Conservation (phyloP, 2,888 invertebrate genomes). For the Sicus ferrugineus region DNA sequence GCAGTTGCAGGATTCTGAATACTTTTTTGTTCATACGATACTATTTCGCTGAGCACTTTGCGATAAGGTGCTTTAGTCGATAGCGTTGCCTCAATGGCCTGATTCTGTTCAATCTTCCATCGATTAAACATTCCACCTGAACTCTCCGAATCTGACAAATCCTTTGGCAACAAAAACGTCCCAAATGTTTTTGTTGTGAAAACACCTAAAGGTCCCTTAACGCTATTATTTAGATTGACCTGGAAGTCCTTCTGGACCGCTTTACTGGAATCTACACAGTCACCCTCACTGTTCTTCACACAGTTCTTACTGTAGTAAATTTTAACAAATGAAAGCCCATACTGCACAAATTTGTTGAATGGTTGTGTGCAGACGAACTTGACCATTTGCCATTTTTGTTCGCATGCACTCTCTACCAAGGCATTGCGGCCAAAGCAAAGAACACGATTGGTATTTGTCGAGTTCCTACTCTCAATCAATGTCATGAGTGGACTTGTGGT, state of each 20-base stretch:
- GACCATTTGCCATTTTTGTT: slow-evolving; percentile 82
- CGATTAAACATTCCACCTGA: slow-evolving; percentile 53
- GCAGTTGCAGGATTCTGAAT: slow-evolving; percentile 10
- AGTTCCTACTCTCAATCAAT: slow-evolving; percentile 76
- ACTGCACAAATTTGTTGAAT: slow-evolving; percentile 81
- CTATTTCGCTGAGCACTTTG: slow-evolving; percentile 52
- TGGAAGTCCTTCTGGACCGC: background rate
- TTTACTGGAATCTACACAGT: background rate
- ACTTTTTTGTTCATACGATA: too few species aligned
- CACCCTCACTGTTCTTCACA: background rate
- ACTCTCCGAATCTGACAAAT: slow-evolving; percentile 68
- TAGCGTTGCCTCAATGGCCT: background rate
- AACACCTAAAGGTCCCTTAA: background rate
- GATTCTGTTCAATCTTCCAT: slow-evolving; percentile 53
- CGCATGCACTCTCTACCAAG: slow-evolving; percentile 67
- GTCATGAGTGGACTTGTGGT: slow-evolving; percentile 83
- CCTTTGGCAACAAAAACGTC: slow-evolving; percentile 66
- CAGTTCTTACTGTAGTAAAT: slow-evolving; percentile 65
- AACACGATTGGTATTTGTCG: slow-evolving; percentile 73
- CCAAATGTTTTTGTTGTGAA: slow-evolving; percentile 55
- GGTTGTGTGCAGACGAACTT: slow-evolving; percentile 88
- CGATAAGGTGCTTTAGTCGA: slow-evolving; percentile 66
- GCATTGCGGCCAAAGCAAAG: slow-evolving; percentile 75
- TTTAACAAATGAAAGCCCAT: slow-evolving; percentile 83
- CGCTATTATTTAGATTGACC: background rate